Percentiles rank a stretch among this genome's conserved stretches.
These are phyloP conservation scores for Phortica magna DNA, from an alignment of 2,888 invertebrate genomes.

Conservation along the genomic window DNA sequence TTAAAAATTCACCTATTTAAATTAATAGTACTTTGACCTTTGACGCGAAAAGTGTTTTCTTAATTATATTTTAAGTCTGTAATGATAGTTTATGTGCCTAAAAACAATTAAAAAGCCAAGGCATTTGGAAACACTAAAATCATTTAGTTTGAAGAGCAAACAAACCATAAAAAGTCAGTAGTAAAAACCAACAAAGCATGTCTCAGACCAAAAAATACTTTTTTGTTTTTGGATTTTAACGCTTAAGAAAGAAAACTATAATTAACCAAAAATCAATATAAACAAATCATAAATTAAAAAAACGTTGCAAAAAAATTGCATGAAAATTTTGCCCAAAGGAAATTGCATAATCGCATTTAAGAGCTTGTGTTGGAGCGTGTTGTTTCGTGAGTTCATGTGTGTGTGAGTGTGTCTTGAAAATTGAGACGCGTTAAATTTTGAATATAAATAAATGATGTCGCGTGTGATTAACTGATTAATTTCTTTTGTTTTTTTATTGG, in stretches of 20 bases:
- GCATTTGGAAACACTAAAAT: background rate
- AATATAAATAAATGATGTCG: no score
- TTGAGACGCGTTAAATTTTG: no score
- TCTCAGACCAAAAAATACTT: no score
- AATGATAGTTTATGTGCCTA: background rate
- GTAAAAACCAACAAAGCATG: background rate
- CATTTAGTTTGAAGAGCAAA: background rate
- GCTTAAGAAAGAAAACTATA: background rate
- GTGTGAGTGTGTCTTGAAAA: no score
- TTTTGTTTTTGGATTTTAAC: no score
- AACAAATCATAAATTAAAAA: background rate
- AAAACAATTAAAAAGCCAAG: background rate
- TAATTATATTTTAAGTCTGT: background rate
- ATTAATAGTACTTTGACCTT: no score
- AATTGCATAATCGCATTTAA: conserved; percentile 5
- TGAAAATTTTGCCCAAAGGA: conserved; percentile 2
- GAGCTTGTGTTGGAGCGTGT: no score
- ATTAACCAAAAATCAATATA: background rate
- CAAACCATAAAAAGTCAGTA: background rate
- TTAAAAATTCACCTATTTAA: no score
- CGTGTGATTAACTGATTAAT: background rate
- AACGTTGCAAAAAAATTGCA: background rate
- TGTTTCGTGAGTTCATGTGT: no score
- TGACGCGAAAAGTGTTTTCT: no score
- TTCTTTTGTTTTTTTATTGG: background rate